Evolutionary conservation across 2,888 invertebrate species (phyloP).

Genomic region (Tromatobia lineatoria): DNA sequence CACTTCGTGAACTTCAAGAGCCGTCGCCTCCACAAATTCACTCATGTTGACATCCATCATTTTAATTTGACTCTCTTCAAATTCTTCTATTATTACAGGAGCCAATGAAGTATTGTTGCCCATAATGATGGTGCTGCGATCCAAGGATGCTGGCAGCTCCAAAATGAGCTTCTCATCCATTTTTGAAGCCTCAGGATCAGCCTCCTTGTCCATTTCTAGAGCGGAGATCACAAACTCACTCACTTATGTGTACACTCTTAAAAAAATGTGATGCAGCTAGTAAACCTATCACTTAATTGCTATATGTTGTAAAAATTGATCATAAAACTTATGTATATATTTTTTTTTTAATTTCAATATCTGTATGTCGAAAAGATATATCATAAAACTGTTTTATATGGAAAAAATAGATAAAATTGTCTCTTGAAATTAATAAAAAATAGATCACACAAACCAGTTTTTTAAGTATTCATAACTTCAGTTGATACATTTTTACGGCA

Average conservation of each 20-base stretch:
- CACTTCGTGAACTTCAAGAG: conserved; percentile 79
- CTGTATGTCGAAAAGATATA: too few relatives aligned
- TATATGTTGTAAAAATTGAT: background rate
- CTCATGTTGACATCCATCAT: conserved; percentile 78
- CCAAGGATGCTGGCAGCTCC: conserved; percentile 33
- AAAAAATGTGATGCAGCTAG: background rate
- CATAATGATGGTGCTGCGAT: conserved; percentile 31
- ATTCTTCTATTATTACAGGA: conserved; percentile 82
- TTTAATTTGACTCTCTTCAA: conserved; percentile 77
- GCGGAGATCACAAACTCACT: conserved; percentile 1
- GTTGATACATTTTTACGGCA: too few relatives aligned
- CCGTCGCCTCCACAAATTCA: conserved; percentile 82
- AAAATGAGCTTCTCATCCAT: conserved; percentile 24
- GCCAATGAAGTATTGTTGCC: conserved; percentile 58
- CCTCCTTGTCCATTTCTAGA: conserved; percentile 55
- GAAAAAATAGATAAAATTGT: too few relatives aligned
- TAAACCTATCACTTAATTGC: background rate
- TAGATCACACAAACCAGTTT: too few relatives aligned
- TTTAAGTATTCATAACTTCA: too few relatives aligned
- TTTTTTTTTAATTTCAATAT: too few relatives aligned
- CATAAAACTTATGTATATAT: too few relatives aligned
- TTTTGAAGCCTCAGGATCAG: background rate
- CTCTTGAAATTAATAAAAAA: too few relatives aligned
- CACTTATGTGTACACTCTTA: background rate
- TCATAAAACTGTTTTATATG: too few relatives aligned